Evolutionary conservation across 1,140 invertebrate species (phyloP), one percentile per base, ranked within the genome.

Genomic region (Asobara japonica): DNA sequence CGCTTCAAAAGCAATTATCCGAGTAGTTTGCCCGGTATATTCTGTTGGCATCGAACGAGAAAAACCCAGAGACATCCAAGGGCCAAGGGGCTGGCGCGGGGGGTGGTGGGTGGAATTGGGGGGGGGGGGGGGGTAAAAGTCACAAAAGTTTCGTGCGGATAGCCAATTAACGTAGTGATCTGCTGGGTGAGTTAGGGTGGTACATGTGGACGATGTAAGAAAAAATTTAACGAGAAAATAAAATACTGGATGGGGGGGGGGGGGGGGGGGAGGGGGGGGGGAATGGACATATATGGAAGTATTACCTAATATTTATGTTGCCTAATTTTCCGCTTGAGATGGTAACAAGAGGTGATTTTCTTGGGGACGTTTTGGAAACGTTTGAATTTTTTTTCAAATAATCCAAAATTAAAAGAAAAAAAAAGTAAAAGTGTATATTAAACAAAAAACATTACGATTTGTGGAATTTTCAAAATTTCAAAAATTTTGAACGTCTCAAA

Each of bases 141-240:
- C 51, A 56, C 51, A 25, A 27, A 56, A 56, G 51, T 56, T 56
- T 56, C 10, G 22, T 22, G 51, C 51, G 25, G 41, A 45, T 45
- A 45, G 22, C 20, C 51, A 56, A 56, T 56, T 56, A 56, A 56
- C 51, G 11, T 56, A 18, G 22, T 56, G 51, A 56, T 56, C 22
- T 13, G 51, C 8, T 56, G 51, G 13, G 18, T 16, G 18, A 56
- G 51, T 27, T 8, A 13, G 51, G 25, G 51, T 18, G 18, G 51
- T 25, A 22, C 18, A 56, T 45, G 5, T 16, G 41, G n/a, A 22
- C 4, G 25, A 18, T 56, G 51, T 22, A 11, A 56, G 4, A 56
- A 56, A 56, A 56, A 25, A 16, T 45, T 45, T 45, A 56, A 56
- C 18, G 51, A 20, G 51, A 25, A 25, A 45, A 45, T 16, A 18